phyloP scores from a whole-genome alignment of 92 coral and sea anemone species.

The Bergia sp. region DNA sequence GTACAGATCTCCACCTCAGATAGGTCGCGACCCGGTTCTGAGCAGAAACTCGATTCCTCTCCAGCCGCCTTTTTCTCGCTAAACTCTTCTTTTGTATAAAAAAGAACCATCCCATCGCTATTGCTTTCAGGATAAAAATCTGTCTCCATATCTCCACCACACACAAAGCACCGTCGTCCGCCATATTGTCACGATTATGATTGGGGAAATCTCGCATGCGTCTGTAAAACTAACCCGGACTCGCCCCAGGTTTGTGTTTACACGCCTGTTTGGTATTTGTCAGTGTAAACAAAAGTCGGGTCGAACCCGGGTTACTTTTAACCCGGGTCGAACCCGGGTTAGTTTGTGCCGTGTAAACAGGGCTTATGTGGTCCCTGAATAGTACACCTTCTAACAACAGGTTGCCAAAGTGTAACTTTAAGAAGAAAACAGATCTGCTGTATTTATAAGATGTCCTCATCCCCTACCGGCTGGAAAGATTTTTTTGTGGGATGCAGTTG shows the following conservation, averaged over 20 bases:
- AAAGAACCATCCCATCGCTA: neutral
- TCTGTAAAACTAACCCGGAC: conserved; percentile 1
- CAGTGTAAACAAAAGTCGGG: neutral
- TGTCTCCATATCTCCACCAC: conserved; percentile 31
- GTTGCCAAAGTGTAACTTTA: no score
- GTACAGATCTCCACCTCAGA: conserved; percentile 36
- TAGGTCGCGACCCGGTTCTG: conserved; percentile 28
- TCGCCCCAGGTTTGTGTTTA: conserved; percentile 6
- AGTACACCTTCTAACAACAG: no score
- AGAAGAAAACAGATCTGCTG: no score
- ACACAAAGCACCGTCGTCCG: conserved; percentile 24
- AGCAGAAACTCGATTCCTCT: conserved; percentile 41
- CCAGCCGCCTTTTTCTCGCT: conserved; percentile 19
- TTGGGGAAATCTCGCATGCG: neutral
- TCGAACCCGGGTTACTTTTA: no score
- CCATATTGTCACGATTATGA: conserved; percentile 5
- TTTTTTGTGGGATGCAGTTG: no score
- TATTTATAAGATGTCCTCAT: no score
- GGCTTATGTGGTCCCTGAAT: no score
- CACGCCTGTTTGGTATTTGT: neutral
- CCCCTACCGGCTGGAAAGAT: no score
- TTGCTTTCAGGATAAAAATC: conserved; percentile 11
- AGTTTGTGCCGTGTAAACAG: neutral
- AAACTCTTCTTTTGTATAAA: conserved; percentile 15
- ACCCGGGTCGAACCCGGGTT: neutral